phyloP scores from a whole-genome alignment of 2,888 invertebrate species.

The Luperina testacea region DNA sequence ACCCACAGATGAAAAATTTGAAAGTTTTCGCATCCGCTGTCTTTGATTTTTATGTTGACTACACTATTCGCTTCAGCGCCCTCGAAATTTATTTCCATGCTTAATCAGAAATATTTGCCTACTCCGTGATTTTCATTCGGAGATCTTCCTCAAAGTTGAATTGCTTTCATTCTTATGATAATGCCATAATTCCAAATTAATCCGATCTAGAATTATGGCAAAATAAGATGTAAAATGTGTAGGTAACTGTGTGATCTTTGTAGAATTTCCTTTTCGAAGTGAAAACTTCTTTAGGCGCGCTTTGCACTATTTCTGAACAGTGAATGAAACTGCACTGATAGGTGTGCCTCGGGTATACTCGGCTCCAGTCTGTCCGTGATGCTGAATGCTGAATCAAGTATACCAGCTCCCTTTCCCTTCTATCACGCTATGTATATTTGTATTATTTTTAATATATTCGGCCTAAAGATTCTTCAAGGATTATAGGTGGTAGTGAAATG shows the following conservation, averaged over 20 bases:
- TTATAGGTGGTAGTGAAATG: slow-evolving; percentile 14
- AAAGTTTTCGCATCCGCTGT: too few species aligned
- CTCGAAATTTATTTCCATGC: neutral
- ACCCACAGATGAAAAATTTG: too few species aligned
- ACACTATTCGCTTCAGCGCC: too few species aligned
- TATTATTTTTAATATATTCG: neutral
- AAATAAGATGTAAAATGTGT: neutral
- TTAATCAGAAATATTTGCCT: slow-evolving; percentile 15
- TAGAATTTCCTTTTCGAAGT: neutral
- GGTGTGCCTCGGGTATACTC: neutral
- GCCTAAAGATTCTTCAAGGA: neutral
- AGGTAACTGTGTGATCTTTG: neutral
- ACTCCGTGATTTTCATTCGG: neutral
- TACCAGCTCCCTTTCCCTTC: neutral
- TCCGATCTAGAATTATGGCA: slow-evolving; percentile 5
- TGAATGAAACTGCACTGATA: too few species aligned
- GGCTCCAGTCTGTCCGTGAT: neutral
- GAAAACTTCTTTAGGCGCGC: neutral
- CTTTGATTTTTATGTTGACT: too few species aligned
- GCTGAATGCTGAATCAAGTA: neutral
- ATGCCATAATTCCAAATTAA: too few species aligned
- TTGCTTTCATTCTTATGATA: slow-evolving; percentile 18
- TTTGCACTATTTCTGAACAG: neutral
- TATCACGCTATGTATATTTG: neutral
- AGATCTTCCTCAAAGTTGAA: slow-evolving; percentile 26